A percentile compares a stretch with the other conserved stretches of the same genome.
Conservation (phyloP, 53 echinoderm and acorn worm species). For the Paelopatides confundens region DNA sequence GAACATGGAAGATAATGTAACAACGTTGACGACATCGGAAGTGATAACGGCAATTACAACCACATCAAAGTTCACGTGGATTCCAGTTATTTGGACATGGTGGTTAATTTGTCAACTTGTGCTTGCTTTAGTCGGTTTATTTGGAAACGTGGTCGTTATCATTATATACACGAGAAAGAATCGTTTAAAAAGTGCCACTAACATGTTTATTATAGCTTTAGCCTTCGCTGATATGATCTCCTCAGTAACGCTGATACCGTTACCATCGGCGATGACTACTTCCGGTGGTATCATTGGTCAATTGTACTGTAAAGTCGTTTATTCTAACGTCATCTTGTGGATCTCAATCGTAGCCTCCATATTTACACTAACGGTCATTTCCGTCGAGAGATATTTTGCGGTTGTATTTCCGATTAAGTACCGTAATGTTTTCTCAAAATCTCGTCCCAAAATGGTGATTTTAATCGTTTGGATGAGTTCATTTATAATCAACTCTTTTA, state of each 20-base stretch:
- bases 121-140: slow-evolving; percentile 75
- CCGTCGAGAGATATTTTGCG: slow-evolving; percentile 86
- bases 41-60: neutral
- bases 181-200: slow-evolving; percentile 65
- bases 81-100: slow-evolving; percentile 65
- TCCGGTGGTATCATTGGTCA: slow-evolving; percentile 59
- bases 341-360: slow-evolving; percentile 81
- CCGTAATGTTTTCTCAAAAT: slow-evolving; percentile 58
- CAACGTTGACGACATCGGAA: too few species aligned
- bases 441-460: slow-evolving; percentile 62
- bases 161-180: slow-evolving; percentile 69
- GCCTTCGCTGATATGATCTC: slow-evolving; percentile 88
- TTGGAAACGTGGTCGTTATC: slow-evolving; percentile 83
- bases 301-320: slow-evolving; percentile 85
- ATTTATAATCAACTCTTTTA: slow-evolving; percentile 63
- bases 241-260: slow-evolving; percentile 72
- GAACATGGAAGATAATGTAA: too few species aligned
- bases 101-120: slow-evolving; percentile 59
- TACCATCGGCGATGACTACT: slow-evolving; percentile 55
- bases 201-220: slow-evolving; percentile 75
- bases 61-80: neutral
- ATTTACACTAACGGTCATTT: slow-evolving; percentile 77
- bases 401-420: slow-evolving; percentile 77
- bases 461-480: slow-evolving; percentile 67
- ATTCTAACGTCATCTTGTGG: slow-evolving; percentile 79